Evolutionary conservation across 2,888 invertebrate species (phyloP).

Genomic region (Agrypnus murinus): DNA sequence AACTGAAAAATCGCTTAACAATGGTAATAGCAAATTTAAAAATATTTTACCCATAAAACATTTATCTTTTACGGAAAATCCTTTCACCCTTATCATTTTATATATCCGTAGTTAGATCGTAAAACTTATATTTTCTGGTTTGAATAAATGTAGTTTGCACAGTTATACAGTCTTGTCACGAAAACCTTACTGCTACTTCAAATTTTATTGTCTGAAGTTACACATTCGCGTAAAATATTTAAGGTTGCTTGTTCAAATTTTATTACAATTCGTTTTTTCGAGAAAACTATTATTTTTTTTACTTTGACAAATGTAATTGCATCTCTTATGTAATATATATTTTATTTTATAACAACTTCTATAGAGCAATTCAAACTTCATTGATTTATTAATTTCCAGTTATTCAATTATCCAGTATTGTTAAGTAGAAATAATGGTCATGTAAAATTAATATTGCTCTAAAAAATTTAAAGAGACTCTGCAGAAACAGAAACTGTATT

Average conservation of each 20-base stretch:
- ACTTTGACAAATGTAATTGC: background rate
- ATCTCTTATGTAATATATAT: background rate
- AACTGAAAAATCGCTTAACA: no score
- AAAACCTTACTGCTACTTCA: slow-evolving; percentile 10
- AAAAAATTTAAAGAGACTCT: no score
- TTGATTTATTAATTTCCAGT: no score
- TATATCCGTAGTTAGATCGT: background rate
- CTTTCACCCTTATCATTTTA: slow-evolving; percentile 16
- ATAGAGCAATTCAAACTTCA: no score
- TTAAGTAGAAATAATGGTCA: no score
- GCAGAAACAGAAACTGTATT: no score
- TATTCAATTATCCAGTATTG: no score
- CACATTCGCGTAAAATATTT: slow-evolving; percentile 17
- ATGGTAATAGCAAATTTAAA: no score
- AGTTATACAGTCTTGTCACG: slow-evolving; percentile 17
- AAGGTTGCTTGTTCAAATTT: background rate
- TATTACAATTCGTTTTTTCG: background rate
- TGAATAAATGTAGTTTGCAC: slow-evolving; percentile 10
- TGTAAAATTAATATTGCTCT: no score
- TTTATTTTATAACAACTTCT: background rate
- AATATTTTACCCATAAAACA: background rate
- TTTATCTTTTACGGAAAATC: slow-evolving; percentile 6
- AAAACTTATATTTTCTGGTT: slow-evolving; percentile 11
- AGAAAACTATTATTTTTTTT: background rate
- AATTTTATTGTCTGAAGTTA: slow-evolving; percentile 24